Evolutionary conservation across 1,140 invertebrate species (phyloP).

Genomic region (Nautilus pompilius): DNA sequence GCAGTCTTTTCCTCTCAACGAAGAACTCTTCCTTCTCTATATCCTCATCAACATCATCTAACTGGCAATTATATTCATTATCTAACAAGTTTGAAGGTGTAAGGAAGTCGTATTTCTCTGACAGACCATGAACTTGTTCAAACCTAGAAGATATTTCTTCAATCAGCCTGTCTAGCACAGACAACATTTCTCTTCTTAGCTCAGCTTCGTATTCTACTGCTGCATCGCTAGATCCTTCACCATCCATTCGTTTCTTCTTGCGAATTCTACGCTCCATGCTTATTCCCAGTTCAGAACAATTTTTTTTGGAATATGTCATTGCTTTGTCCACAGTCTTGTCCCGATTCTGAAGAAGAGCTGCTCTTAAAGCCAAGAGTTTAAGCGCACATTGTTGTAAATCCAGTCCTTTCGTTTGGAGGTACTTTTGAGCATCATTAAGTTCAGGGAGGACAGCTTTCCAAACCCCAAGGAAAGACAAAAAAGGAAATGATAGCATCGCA

Average conservation of each 20-base stretch:
- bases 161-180: not conserved
- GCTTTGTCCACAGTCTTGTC: not conserved
- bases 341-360: not conserved
- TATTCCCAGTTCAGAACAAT: not conserved
- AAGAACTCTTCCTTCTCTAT: not conserved
- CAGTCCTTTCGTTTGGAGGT: conserved; percentile 1
- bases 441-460: no score
- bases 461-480: not conserved
- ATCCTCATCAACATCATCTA: not conserved
- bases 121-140: not conserved
- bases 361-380: not conserved
- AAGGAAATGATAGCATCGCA: not conserved
- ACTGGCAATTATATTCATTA: not conserved
- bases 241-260: not conserved
- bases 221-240: not conserved
- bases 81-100: not conserved
- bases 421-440: conserved; percentile 2
- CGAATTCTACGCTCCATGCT: not conserved
- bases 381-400: not conserved
- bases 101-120: not conserved
- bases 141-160: not conserved
- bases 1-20: not conserved
- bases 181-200: not conserved
- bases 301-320: not conserved
- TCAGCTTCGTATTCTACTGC: not conserved